These are phyloP conservation scores for Gadus chalcogrammus DNA, from an alignment of 2,113 vertebrate genomes.

Conservation along the genomic window DNA sequence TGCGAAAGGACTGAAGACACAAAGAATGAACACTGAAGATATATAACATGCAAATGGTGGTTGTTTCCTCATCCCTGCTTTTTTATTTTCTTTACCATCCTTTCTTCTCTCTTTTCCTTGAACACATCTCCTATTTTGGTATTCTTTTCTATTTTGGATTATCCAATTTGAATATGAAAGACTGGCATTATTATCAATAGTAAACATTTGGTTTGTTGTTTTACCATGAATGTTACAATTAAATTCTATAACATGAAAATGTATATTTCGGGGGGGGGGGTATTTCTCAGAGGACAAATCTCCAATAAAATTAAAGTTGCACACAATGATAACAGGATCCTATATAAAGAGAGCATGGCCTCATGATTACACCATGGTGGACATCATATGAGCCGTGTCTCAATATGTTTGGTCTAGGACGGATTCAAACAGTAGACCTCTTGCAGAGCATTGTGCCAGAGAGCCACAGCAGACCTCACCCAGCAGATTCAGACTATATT, in stretches of 20 bases:
- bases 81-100: slow-evolving; percentile 11
- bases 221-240: slow-evolving; percentile 39
- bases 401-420: no score
- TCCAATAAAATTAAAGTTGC: not conserved
- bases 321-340: not conserved
- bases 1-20: no score
- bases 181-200: slow-evolving; percentile 1
- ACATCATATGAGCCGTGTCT: no score
- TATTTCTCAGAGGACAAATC: not conserved
- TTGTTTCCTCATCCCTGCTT: slow-evolving; percentile 21
- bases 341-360: no score
- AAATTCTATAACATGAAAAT: slow-evolving; percentile 44
- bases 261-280: not conserved
- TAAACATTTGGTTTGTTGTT: slow-evolving; percentile 15
- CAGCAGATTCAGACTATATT: no score
- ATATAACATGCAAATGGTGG: no score
- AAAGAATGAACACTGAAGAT: no score
- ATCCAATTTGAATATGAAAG: not conserved
- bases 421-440: no score
- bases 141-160: slow-evolving; percentile 15
- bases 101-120: not conserved
- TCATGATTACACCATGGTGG: not conserved
- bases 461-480: no score
- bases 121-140: not conserved
- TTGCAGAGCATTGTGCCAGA: no score